A percentile compares a stretch with the other conserved stretches of the same genome.
Conservation (phyloP, 35 echinoderm and acorn worm species). For the Eucidaris tribuloides region DNA sequence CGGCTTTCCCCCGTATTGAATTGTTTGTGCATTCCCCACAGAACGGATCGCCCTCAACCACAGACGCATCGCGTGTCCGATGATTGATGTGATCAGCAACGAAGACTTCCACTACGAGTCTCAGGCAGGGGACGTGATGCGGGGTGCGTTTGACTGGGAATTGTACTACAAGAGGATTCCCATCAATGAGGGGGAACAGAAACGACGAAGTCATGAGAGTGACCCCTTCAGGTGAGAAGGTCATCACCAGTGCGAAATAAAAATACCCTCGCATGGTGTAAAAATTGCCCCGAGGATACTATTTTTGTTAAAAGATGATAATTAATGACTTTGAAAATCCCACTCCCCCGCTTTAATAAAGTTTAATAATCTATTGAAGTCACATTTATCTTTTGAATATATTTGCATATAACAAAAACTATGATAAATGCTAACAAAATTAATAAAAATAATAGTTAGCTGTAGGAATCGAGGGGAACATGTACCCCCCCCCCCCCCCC, state of each 20-base stretch:
- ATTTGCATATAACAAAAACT: no score
- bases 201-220: constrained; percentile 58
- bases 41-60: constrained; percentile 92
- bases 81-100: constrained; percentile 99
- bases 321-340: no score
- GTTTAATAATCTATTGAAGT: no score
- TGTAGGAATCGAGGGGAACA: no score
- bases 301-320: no score
- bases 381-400: no score
- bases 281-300: no score
- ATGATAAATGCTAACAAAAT: no score
- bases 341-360: no score
- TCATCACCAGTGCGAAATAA: constrained; percentile 79
- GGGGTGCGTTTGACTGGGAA: constrained; percentile 98
- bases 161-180: constrained; percentile 97
- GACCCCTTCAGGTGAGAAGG: constrained; percentile 83
- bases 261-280: constrained; percentile 73
- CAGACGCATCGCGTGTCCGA: constrained; percentile 84
- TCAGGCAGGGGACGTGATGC: constrained; percentile 95
- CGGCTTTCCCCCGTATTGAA: not conserved
- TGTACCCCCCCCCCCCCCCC: no score
- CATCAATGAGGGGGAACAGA: constrained; percentile 76
- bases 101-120: constrained; percentile 98
- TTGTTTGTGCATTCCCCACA: constrained; percentile 15
- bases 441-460: no score